Percentiles rank a stretch among this genome's conserved stretches.
phyloP scores from a whole-genome alignment of 2,797 vertebrate species.

The Smutsia temminckii region DNA sequence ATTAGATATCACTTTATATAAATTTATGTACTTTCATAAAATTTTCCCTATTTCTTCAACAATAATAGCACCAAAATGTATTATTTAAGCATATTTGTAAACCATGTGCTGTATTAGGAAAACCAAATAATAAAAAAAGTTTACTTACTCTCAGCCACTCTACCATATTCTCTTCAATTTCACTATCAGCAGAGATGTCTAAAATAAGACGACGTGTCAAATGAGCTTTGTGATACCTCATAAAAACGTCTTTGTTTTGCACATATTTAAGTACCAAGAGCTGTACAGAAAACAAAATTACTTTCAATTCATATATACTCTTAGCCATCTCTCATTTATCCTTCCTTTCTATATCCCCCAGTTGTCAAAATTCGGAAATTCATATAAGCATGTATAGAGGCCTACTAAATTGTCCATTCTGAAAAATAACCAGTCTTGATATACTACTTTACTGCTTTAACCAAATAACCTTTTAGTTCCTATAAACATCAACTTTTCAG shows the following conservation, averaged over 20 bases:
- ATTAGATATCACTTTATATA: slow-evolving; percentile 5
- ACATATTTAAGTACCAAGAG: slow-evolving; percentile 98
- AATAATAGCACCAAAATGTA: slow-evolving; percentile 47
- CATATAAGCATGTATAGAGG: not conserved
- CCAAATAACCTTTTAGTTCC: not conserved
- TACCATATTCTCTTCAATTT: slow-evolving; percentile 99
- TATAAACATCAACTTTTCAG: not conserved
- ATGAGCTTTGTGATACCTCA: slow-evolving; percentile 99
- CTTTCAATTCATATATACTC: slow-evolving; percentile 53
- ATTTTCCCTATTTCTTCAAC: not conserved
- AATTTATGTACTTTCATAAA: slow-evolving; percentile 25
- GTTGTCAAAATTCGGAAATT: slow-evolving; percentile 42
- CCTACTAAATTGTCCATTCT: not conserved
- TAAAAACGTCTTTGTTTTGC: slow-evolving; percentile 99
- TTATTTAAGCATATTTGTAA: not conserved
- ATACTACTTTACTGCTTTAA: not conserved
- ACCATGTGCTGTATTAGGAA: slow-evolving; percentile 1
- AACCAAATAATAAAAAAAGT: not conserved
- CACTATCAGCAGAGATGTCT: slow-evolving; percentile 98
- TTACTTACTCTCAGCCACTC: slow-evolving; percentile 97
- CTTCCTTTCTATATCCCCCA: not conserved
- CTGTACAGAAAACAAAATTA: slow-evolving; percentile 84
- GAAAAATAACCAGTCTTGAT: not conserved
- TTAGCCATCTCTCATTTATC: slow-evolving; percentile 43
- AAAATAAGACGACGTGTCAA: slow-evolving; percentile 97